phyloP scores from a whole-genome alignment of 2,113 vertebrate species.

The Australoheros scitulus region DNA sequence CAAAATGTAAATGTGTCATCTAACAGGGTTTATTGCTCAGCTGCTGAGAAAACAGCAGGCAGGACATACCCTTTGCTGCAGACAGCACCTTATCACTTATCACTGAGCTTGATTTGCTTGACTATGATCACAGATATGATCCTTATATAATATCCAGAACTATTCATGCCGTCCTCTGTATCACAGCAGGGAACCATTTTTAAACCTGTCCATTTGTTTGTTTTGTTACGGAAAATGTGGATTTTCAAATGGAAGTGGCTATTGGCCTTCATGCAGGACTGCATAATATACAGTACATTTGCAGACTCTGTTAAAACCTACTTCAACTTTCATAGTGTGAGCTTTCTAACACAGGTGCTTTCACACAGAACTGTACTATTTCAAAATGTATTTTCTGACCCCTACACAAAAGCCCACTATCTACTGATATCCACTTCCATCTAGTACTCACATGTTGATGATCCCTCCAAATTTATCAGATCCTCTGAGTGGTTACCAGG shows the following conservation, averaged over 20 bases:
- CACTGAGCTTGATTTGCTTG: conserved; percentile 49
- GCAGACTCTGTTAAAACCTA: background rate
- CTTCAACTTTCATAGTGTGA: background rate
- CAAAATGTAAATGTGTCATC: conserved; percentile 25
- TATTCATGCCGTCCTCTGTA: background rate
- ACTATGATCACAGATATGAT: conserved; percentile 40
- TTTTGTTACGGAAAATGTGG: background rate
- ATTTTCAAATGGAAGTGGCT: background rate
- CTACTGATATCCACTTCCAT: background rate
- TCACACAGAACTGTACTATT: background rate
- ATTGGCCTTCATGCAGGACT: background rate
- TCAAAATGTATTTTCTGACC: background rate
- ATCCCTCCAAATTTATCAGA: conserved; percentile 50
- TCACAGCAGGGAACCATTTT: rapidly evolving
- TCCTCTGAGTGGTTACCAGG: conserved; percentile 40
- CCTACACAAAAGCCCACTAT: background rate
- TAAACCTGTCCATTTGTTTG: too few species aligned
- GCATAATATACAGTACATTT: background rate
- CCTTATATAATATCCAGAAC: conserved; percentile 62
- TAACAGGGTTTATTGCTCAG: conserved; percentile 44
- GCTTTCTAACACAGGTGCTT: background rate
- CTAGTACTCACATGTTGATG: conserved; percentile 77
- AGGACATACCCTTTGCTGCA: conserved; percentile 24
- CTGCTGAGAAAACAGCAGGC: conserved; percentile 13
- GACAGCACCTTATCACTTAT: conserved; percentile 71